phyloP scores from a whole-genome alignment of 2,113 vertebrate species.

The Erythrocercus mccallii region DNA sequence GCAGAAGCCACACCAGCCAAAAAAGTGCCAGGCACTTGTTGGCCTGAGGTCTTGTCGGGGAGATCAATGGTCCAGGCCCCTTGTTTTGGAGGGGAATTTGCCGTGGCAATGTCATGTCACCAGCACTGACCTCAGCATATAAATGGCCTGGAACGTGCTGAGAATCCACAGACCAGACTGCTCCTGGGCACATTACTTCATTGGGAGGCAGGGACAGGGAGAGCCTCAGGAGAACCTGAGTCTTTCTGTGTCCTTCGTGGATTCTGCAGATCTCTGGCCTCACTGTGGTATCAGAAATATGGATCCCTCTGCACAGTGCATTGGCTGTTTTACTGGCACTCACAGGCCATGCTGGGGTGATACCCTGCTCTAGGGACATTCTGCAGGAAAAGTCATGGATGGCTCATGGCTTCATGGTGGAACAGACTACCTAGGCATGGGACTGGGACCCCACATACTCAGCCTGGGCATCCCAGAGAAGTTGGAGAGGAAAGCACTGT shows the following conservation, averaged over 20 bases:
- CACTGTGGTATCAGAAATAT: neutral
- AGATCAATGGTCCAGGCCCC: neutral
- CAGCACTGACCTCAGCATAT: accelerated
- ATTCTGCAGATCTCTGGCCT: neutral
- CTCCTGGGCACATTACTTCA: neutral
- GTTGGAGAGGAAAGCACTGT: neutral
- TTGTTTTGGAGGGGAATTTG: accelerated
- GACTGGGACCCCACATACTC: accelerated
- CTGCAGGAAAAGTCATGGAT: neutral
- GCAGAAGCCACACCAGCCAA: neutral
- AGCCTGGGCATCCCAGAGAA: accelerated
- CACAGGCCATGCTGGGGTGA: neutral
- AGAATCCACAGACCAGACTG: neutral
- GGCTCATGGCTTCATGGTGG: neutral
- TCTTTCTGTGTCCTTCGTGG: neutral
- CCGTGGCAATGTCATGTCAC: accelerated
- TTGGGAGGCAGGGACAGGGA: neutral
- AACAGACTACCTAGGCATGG: neutral
- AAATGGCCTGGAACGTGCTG: neutral
- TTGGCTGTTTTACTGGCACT: neutral
- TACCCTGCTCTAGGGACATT: neutral
- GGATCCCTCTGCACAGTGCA: neutral
- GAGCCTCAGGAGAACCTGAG: accelerated
- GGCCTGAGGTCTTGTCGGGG: accelerated
- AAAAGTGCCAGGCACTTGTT: neutral